Base-by-base conservation (phyloP, 2,797 vertebrate species). In the Lagodon rhomboides region DNA sequence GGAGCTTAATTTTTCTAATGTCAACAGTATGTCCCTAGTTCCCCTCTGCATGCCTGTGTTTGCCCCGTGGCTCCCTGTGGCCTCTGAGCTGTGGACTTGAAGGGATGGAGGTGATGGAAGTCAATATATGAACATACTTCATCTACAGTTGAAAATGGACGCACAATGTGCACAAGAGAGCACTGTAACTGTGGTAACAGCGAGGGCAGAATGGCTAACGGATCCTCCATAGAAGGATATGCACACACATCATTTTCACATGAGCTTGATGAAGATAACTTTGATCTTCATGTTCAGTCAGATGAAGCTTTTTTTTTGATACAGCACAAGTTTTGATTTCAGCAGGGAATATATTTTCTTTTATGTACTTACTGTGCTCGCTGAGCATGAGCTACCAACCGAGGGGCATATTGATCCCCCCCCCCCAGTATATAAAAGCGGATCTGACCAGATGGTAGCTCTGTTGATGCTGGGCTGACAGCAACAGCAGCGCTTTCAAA, bases 361-460 rank as follows among this genome's bases (percentile, higher is more conserved):
- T 85, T 64, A 84, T 82, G 74, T 78, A 38, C 71, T 68, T 78
- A 65, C 65, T 79, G 50, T 77, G 76, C 62, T 79, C 12, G 51
- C 72, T 71, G 65, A 84, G 79, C 44, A 50, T 75, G 79, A 85
- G 84, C 82, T 87, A 61, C 83, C 81, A 88, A 73, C 84, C 70
- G 65, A 85, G 62, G 56, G 76, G 76, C 60, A 68, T 85, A 85
- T 89, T 80, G 85, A 87, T 86, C 10, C 9, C 46, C 12, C 54
- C 53, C 60, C 73, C 38, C 63, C 74, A 61, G 73, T 73, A 82
- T 83, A 78, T 79, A 79, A 82, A 79, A 80, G 78, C 67, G 82
- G 76, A 82, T 79, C 66, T 54, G 51, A 82, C 67, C 84, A 90
- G 77, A 91, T 88, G 81, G 84, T 78, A 54, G 63, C 71, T 72